Conservation (phyloP, 2,797 vertebrate species). For the Poeciliopsis infans region DNA sequence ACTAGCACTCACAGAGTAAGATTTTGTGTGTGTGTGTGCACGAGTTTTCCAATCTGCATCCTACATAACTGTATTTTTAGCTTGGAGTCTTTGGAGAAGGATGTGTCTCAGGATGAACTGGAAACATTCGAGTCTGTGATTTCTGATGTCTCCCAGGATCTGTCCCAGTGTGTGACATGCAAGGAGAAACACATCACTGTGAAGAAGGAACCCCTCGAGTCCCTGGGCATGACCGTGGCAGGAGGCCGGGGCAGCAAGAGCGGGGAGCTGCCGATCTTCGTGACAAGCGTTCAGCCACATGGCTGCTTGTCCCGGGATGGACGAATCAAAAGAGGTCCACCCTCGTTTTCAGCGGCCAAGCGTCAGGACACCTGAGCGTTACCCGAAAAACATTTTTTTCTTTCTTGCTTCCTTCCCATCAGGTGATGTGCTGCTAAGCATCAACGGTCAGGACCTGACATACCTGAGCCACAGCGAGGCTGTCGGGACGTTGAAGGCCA, state of each 20-base stretch:
- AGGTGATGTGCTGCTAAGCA: constrained; percentile 96
- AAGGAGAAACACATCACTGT: constrained; percentile 98
- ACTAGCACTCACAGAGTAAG: constrained; percentile 93
- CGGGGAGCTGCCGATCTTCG: constrained; percentile 97
- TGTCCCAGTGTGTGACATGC: constrained; percentile 94
- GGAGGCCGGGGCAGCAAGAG: constrained; percentile 97
- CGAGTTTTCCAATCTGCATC: neutral
- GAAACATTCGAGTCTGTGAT: constrained; percentile 5
- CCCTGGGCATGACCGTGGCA: constrained; percentile 98
- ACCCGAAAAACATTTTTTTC: neutral
- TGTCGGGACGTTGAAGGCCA: constrained; percentile 95
- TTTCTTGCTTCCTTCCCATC: neutral
- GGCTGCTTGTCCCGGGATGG: constrained; percentile 96
- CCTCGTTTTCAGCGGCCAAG: neutral
- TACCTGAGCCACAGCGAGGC: constrained; percentile 96
- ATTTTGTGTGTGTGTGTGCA: neutral
- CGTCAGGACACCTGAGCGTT: neutral
- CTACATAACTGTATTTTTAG: neutral
- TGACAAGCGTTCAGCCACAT: constrained; percentile 96
- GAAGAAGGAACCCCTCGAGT: constrained; percentile 96
- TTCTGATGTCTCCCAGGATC: constrained; percentile 81
- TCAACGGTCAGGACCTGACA: constrained; percentile 95
- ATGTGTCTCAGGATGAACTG: neutral
- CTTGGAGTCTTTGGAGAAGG: neutral
- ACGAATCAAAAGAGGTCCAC: constrained; percentile 93